phyloP scores from a whole-genome alignment of 2,888 invertebrate genomes.

The Drosophila cognata region DNA sequence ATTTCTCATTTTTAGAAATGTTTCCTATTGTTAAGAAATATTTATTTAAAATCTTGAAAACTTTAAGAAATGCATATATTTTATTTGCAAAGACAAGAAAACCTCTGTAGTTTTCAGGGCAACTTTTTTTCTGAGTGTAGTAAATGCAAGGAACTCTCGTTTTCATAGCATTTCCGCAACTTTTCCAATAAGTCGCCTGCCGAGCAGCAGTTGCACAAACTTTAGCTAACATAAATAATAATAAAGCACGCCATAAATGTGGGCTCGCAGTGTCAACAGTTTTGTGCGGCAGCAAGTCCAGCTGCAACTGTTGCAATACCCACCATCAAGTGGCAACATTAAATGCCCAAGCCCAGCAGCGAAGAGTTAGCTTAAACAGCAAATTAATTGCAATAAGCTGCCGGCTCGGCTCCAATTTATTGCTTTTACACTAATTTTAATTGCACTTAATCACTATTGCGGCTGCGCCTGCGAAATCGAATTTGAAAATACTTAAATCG shows the following conservation, averaged over 20 bases:
- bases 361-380: not conserved
- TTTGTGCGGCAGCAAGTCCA: conserved; percentile 1
- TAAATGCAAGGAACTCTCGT: not conserved
- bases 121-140: not conserved
- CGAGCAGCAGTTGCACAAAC: conserved; percentile 18
- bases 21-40: not conserved
- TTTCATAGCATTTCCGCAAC: conserved; percentile 21
- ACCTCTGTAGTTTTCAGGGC: not conserved
- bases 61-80: too few relatives aligned
- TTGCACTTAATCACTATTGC: conserved; percentile 1
- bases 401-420: not conserved
- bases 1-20: not conserved
- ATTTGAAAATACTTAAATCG: conserved; percentile 26
- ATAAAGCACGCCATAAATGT: conserved; percentile 41
- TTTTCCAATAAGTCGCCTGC: conserved; percentile 36
- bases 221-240: conserved; percentile 37
- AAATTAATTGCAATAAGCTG: conserved; percentile 1
- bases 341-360: conserved; percentile 15
- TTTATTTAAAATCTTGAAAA: not conserved
- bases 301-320: conserved; percentile 7
- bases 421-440: conserved; percentile 1
- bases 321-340: conserved; percentile 15
- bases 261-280: conserved; percentile 12
- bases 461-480: conserved; percentile 10
- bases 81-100: not conserved